A percentile compares a stretch with the other conserved stretches of the same genome.
Conservation (phyloP, 2,797 vertebrate species). For the Cryptoprocta ferox region DNA sequence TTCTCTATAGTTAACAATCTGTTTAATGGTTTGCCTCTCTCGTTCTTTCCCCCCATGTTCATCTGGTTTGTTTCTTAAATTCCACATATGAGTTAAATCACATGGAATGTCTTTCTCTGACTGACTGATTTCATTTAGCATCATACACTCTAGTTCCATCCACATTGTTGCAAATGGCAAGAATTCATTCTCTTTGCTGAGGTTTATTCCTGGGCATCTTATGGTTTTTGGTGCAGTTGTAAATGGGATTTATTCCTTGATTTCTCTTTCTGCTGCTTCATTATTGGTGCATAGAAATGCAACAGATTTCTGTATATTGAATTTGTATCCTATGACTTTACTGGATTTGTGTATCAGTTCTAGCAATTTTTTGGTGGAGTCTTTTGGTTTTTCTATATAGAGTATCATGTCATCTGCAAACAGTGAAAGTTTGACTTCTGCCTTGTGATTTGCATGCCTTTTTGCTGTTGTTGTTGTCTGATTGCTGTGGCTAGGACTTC, state of each 20-base stretch:
- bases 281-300: not conserved
- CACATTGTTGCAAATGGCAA: not conserved
- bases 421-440: not conserved
- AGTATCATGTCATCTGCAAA: not conserved
- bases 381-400: not conserved
- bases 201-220: not conserved
- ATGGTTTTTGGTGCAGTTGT: not conserved
- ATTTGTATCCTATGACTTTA: not conserved
- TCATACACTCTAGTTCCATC: not conserved
- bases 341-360: not conserved
- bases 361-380: not conserved
- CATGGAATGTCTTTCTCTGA: not conserved
- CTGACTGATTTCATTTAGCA: not conserved
- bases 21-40: not conserved
- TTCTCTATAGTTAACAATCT: not conserved
- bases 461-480: too few species aligned
- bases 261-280: not conserved
- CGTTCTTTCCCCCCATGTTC: not conserved
- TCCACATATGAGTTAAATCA: not conserved
- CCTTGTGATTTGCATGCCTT: not conserved
- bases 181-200: not conserved
- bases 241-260: not conserved
- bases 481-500: not conserved
- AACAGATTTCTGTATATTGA: not conserved
- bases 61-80: not conserved